Base-by-base conservation (phyloP, 2,797 vertebrate species). In the Tokudaia tokunoshimensis region DNA sequence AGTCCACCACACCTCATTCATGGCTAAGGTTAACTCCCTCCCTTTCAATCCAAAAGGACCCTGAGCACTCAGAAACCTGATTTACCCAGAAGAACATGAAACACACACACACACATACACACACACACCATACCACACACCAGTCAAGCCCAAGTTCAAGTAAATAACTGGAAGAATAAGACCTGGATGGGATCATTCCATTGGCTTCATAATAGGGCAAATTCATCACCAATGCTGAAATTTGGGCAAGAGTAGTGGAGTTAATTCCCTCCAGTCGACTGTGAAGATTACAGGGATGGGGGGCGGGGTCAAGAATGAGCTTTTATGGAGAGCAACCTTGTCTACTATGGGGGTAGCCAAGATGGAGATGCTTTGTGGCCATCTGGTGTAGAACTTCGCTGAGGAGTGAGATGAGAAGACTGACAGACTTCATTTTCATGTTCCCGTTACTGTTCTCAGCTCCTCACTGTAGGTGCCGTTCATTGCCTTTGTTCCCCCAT, bases 11-110 rank as follows among this genome's bases (percentile, higher is more conserved):
- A 90, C 72, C 55, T 78, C 1, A 0, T 80, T 31, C 29, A 0
- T 97, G 89, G 97, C 90, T 94, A 84, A 92, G 34, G 50, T 41
- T 19, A 26, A 13, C 1, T 4, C 7, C 0, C 31, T 96, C 61
- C 79, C 80, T 89, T n/a, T 52, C 80, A 61, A 76, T 67, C 1
- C 1, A 72, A 82, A 87, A 85, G 8, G 78, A 91, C 52, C 47
- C 15, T 3, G 50, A 91, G 70, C 85, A 83, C 79, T 93, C 87
- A 75, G 76, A 72, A n/a, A 0, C 70, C 47, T 50, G 75, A 95
- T 84, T 88, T 67, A 34, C 76, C 44, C 67, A 78, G 94, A 79
- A 95, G 87, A 95, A 96, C 67, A 57, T 5, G 31, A 87, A 87
- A 74, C 93, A 74, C 4, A 67, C 34, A 72, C n/a, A 20, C 67